These are phyloP conservation scores for Himantopus leucocephalus DNA, from an alignment of 2,113 vertebrate genomes.

Conservation along the genomic window DNA sequence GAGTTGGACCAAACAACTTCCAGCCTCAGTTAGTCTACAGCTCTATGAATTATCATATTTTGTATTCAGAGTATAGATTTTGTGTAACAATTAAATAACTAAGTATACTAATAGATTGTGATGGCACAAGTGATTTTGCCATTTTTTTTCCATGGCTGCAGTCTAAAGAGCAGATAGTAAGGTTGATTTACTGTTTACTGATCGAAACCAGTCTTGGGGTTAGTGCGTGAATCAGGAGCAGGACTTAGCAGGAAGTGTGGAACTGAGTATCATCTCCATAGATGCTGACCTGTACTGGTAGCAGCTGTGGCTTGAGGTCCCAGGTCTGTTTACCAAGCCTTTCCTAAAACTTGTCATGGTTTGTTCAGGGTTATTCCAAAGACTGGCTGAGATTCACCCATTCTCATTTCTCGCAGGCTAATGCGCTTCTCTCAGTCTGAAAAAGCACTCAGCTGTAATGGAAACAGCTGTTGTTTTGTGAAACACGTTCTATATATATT, in stretches of 20 bases:
- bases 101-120: not conserved
- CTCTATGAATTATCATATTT: not conserved
- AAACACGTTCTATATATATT: not conserved
- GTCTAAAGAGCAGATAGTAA: not conserved
- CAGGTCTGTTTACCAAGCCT: not conserved
- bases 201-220: not conserved
- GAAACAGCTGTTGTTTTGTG: not conserved
- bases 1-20: not conserved
- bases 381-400: not conserved
- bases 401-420: not conserved
- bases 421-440: rapidly evolving
- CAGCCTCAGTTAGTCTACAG: not conserved
- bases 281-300: not conserved
- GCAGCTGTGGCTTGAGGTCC: not conserved
- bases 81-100: not conserved
- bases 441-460: not conserved
- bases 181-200: not conserved
- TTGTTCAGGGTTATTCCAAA: not conserved
- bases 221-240: not conserved
- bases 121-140: not conserved
- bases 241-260: not conserved
- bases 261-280: not conserved
- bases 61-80: not conserved
- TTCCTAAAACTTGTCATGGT: not conserved
- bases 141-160: not conserved